Percentiles rank a stretch among this genome's conserved stretches.
phyloP scores from a whole-genome alignment of 2,797 vertebrate genomes.

The Sebastes oblongus region DNA sequence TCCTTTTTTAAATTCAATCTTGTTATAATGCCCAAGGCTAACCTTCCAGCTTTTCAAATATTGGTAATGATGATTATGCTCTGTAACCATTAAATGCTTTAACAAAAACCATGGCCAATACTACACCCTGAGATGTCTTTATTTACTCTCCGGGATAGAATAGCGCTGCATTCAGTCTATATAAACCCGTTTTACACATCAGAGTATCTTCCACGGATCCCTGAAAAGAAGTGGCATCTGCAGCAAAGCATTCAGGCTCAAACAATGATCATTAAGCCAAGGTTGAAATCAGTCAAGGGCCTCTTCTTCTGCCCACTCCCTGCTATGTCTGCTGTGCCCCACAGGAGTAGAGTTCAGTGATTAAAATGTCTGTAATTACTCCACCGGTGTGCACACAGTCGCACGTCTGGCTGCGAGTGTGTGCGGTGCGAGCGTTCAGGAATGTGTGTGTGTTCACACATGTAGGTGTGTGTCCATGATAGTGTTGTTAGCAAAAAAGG shows the following conservation, averaged over 20 bases:
- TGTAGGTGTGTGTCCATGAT: constrained; percentile 37
- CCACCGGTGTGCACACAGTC: constrained; percentile 38
- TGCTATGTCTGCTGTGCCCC: constrained; percentile 56
- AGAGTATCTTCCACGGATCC: constrained; percentile 4
- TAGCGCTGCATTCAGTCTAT: neutral
- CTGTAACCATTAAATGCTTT: neutral
- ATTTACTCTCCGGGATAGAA: neutral
- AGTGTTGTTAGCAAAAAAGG: constrained; percentile 58
- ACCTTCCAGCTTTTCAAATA: constrained; percentile 11
- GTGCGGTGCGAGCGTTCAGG: neutral
- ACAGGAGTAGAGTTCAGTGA: constrained; percentile 70
- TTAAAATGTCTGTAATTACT: constrained; percentile 77
- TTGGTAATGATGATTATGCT: neutral
- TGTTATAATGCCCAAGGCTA: constrained; percentile 13
- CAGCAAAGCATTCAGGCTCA: constrained; percentile 64
- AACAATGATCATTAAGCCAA: constrained; percentile 74
- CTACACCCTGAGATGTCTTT: neutral
- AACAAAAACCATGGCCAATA: neutral
- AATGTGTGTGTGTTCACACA: neutral
- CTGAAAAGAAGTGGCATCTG: constrained; percentile 48
- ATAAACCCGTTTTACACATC: neutral
- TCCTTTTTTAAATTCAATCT: constrained; percentile 13
- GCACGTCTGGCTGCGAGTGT: neutral
- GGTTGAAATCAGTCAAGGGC: constrained; percentile 78
- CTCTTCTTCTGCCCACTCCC: constrained; percentile 54